phyloP scores from a whole-genome alignment of 2,797 vertebrate genomes.

The Melanotaenia maccullochi region DNA sequence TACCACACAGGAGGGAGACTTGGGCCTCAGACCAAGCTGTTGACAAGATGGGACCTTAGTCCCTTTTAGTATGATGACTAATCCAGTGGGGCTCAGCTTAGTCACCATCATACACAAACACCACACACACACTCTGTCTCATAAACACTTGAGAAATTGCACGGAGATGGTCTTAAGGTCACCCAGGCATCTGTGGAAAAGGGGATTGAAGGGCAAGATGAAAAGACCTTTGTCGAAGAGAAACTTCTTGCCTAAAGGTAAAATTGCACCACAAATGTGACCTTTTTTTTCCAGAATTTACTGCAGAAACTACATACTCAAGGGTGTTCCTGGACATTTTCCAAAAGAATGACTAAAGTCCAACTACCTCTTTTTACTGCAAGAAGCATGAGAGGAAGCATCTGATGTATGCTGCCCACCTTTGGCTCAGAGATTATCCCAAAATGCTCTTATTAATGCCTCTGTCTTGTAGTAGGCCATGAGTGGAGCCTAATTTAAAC shows the following conservation, averaged over 20 bases:
- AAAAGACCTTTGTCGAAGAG: conserved; percentile 39
- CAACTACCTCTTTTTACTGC: conserved; percentile 34
- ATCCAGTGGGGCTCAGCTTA: conserved; percentile 70
- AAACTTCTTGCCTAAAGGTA: conserved; percentile 28
- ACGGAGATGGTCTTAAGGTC: conserved; percentile 56
- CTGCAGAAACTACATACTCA: conserved; percentile 24
- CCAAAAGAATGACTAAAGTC: conserved; percentile 22
- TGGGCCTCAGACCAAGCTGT: conserved; percentile 69
- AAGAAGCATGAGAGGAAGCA: conserved; percentile 16
- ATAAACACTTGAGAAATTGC: conserved; percentile 34
- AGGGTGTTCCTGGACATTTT: conserved; percentile 51
- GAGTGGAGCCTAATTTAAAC: conserved; percentile 48
- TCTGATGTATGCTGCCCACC: conserved; percentile 19
- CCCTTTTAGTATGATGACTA: conserved; percentile 77
- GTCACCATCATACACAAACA: conserved; percentile 61
- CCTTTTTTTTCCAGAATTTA: conserved; percentile 16
- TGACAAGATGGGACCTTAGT: conserved; percentile 72
- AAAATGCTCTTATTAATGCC: conserved; percentile 15
- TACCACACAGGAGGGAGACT: conserved; percentile 63
- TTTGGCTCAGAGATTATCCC: conserved; percentile 46
- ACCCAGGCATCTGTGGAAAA: conserved; percentile 42
- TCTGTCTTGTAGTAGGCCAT: conserved; percentile 25
- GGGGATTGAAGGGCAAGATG: conserved; percentile 54
- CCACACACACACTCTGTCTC: conserved; percentile 17
- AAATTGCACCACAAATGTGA: conserved; percentile 21